These are phyloP conservation scores for Aegithalos caudatus DNA, from an alignment of 2,113 vertebrate genomes.

Conservation along the genomic window DNA sequence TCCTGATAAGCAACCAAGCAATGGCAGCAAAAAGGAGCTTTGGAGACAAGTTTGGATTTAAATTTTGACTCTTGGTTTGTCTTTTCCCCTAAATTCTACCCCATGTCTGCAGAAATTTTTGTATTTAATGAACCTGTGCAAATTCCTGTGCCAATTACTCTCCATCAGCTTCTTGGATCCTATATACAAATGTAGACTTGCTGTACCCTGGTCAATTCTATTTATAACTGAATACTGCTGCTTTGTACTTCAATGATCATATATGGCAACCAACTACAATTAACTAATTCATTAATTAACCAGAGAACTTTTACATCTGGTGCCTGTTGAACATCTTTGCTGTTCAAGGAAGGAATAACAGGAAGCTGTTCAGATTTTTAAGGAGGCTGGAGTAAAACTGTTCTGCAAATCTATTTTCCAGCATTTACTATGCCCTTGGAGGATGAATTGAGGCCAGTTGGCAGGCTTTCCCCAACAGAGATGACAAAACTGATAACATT, in stretches of 20 bases:
- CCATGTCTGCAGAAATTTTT: background rate
- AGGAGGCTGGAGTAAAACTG: background rate
- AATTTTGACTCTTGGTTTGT: background rate
- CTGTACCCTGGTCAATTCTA: background rate
- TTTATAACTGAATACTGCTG: background rate
- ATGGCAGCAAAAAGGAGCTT: accelerated
- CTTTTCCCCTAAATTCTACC: background rate
- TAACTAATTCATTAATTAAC: background rate
- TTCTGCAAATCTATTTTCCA: background rate
- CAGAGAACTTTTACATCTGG: background rate
- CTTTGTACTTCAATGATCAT: background rate
- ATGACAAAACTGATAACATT: slow-evolving; percentile 3
- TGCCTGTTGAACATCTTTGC: background rate
- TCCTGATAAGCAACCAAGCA: accelerated
- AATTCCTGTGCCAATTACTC: background rate
- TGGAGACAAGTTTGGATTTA: background rate
- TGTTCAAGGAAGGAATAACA: background rate
- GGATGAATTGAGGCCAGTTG: slow-evolving; percentile 17
- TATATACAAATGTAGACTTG: background rate
- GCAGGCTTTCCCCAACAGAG: background rate
- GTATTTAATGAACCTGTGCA: background rate
- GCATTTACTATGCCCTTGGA: background rate
- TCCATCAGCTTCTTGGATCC: background rate
- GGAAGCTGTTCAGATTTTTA: background rate
- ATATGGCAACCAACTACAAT: background rate